These are phyloP conservation scores for Trinectes maculatus DNA, from an alignment of 2,113 vertebrate species.

Conservation along the genomic window DNA sequence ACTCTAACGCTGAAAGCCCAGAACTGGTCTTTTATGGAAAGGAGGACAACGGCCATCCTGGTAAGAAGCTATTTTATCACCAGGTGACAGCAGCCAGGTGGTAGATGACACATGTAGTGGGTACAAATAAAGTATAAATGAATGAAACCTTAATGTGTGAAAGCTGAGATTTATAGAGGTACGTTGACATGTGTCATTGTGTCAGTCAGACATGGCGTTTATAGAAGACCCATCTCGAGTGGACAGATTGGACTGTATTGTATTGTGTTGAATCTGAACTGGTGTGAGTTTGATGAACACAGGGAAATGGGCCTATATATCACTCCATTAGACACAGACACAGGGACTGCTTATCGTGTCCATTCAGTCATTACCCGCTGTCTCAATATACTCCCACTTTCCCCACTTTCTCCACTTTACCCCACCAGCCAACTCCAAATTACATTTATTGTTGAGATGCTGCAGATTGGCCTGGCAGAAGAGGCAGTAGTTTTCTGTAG, in stretches of 20 bases:
- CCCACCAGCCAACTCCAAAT: too few species aligned
- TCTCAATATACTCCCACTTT: slow-evolving; percentile 30
- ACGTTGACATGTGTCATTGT: too few species aligned
- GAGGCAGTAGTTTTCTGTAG: not conserved
- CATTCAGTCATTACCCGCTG: slow-evolving; percentile 28
- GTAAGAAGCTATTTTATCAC: slow-evolving; percentile 65
- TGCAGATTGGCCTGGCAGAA: slow-evolving; percentile 8
- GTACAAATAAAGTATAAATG: slow-evolving; percentile 43
- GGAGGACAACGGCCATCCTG: slow-evolving; percentile 63
- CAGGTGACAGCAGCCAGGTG: slow-evolving; percentile 57
- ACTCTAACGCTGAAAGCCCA: slow-evolving; percentile 44
- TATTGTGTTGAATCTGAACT: slow-evolving; percentile 18
- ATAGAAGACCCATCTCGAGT: slow-evolving; percentile 3
- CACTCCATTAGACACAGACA: slow-evolving; percentile 31
- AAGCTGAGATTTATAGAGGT: slow-evolving; percentile 30
- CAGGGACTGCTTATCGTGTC: slow-evolving; percentile 16
- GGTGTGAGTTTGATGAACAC: slow-evolving; percentile 19
- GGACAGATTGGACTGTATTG: too few species aligned
- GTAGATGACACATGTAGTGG: slow-evolving; percentile 47
- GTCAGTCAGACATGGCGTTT: not conserved
- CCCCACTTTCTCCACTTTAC: not conserved
- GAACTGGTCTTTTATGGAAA: slow-evolving; percentile 45
- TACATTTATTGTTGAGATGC: not conserved
- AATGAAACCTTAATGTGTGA: slow-evolving; percentile 31
- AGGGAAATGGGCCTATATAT: slow-evolving; percentile 3